Percentiles rank a stretch among this genome's conserved stretches.
Evolutionary conservation across 2,113 vertebrate species (phyloP).

Genomic region (Bubo scandiacus): DNA sequence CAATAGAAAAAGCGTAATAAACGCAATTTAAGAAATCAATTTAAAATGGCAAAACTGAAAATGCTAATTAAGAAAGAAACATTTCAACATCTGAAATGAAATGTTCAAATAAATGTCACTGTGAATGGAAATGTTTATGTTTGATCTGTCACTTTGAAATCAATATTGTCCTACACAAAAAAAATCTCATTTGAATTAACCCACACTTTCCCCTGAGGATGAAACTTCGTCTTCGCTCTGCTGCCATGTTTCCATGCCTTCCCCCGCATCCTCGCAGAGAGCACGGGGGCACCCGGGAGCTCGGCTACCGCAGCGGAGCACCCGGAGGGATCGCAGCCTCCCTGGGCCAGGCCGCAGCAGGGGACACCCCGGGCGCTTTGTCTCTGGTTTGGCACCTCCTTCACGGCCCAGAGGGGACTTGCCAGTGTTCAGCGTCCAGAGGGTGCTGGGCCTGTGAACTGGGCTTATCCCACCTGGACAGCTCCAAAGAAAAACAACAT

Average conservation of each 20-base stretch:
- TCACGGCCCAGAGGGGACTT: not conserved
- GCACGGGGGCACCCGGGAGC: not conserved
- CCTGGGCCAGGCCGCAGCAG: not conserved
- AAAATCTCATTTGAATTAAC: not conserved
- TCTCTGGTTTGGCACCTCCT: not conserved
- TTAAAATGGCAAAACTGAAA: not conserved
- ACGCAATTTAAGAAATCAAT: not conserved
- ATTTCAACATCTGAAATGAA: not conserved
- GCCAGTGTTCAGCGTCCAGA: rapidly evolving
- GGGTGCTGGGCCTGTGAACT: rapidly evolving
- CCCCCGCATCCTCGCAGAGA: rapidly evolving
- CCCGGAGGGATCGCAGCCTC: rapidly evolving
- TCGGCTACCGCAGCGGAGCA: rapidly evolving
- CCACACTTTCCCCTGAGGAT: not conserved
- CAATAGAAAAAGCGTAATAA: not conserved
- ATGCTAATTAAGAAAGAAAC: not conserved
- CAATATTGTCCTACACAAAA: not conserved
- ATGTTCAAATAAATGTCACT: not conserved
- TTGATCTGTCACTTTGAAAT: not conserved
- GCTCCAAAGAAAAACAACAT: not conserved
- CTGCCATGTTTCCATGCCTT: rapidly evolving
- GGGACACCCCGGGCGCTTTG: too few species aligned
- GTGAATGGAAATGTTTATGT: not conserved
- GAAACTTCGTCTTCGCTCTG: not conserved
- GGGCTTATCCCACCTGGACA: not conserved